These are phyloP conservation scores for Lycocorax pyrrhopterus DNA, from an alignment of 2,113 vertebrate species.

Conservation along the genomic window DNA sequence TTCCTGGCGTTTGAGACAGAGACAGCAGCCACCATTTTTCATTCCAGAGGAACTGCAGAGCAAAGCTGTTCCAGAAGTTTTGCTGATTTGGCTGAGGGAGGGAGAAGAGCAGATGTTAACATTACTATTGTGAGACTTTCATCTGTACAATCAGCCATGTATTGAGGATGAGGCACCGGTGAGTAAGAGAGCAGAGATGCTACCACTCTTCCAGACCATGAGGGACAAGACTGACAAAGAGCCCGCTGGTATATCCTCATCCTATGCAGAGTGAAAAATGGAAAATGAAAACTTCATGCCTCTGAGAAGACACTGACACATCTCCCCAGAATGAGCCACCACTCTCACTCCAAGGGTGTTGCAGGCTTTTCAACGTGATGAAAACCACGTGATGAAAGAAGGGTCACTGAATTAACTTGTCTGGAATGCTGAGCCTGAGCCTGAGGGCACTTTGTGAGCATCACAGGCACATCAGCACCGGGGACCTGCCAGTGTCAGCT, in stretches of 20 bases:
- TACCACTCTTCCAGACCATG: background rate
- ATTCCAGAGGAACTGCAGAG: background rate
- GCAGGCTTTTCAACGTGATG: background rate
- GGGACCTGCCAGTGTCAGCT: conserved; percentile 33
- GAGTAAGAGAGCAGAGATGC: background rate
- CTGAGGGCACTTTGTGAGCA: background rate
- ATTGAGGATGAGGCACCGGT: background rate
- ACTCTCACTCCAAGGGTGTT: conserved; percentile 1
- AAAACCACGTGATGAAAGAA: conserved; percentile 45
- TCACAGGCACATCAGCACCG: background rate
- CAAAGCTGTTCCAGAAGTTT: background rate
- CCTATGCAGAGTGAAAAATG: background rate
- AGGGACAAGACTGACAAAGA: background rate
- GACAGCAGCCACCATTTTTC: background rate
- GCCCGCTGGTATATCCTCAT: background rate
- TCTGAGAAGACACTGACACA: conserved; percentile 27
- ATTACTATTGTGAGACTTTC: background rate
- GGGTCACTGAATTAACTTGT: conserved; percentile 15
- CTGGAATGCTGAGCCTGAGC: conserved; percentile 49
- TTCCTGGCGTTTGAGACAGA: background rate
- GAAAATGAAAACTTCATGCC: conserved; percentile 28
- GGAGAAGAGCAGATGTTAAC: background rate
- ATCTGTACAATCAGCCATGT: background rate
- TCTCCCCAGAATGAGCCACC: background rate
- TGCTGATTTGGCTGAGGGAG: background rate